Base-by-base conservation (phyloP, 2,888 invertebrate species). In the Diloba caeruleocephala region DNA sequence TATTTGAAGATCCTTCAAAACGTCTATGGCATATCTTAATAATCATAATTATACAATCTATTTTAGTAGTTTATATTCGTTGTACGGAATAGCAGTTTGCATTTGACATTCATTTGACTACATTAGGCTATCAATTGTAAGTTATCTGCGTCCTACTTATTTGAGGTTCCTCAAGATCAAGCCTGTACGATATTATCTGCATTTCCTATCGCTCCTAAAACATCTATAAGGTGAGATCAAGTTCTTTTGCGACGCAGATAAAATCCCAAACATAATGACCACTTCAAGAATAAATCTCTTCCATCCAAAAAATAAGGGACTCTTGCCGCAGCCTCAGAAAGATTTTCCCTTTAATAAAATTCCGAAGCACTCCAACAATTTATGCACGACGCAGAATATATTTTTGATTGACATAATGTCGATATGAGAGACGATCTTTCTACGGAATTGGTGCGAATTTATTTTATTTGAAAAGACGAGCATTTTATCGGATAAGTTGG, bases 191-290 rank as follows among this genome's bases (percentile, higher is more conserved):
- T 21, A 7, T 21, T 21, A n/a, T n/a, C n/a, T n/a, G 2, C 21
- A 1, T 4, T 21, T 2, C 21, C 21, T 21, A 1, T 5, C 1
- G 7, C 7, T 10, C 7, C 2, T n/a, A 2, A 1, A 33, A 14
- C 7, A 10, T 17, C 4, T 8, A 9, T 8, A 28, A 28, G 5
- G 3, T 17, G 23, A 13, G 2, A 21, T 3, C 3, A 29, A 36
- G 31, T 23, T 8, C 25, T 12, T 26, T 61, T 53, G 33, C 29
- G 19, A 29, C 0, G 28, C 15, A 26, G 34, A 48, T 31, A 31
- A 52, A 23, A 39, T 29, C 21, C 17, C 8, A 17, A 43, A 41
- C n/a, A 13, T 61, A 64, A 64, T 29, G 64, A 45, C 8, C 58
- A 32, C 60, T 64, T 17, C 25, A 54, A 44, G n/a, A 34, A 55